Conservation (phyloP, 2,888 invertebrate genomes). For the Andricus quercusramuli region DNA sequence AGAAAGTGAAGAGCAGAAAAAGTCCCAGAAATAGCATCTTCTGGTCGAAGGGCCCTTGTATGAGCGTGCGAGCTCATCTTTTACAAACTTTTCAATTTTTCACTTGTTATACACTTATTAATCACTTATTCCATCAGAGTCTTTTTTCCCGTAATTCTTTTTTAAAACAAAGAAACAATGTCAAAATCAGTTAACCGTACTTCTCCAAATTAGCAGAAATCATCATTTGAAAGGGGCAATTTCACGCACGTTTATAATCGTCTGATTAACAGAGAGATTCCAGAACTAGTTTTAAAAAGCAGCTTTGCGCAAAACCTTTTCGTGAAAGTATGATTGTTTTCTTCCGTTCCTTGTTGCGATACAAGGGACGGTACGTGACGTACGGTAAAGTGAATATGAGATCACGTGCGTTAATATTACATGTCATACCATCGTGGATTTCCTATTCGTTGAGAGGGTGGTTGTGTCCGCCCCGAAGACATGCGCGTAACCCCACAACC, state of each 20-base stretch:
- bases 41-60: conserved; percentile 6
- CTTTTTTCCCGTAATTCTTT: not conserved
- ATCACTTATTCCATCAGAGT: not conserved
- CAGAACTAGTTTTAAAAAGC: not conserved
- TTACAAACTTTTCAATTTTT: not conserved
- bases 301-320: not conserved
- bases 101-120: not conserved
- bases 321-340: conserved; percentile 9
- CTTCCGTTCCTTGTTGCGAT: not conserved
- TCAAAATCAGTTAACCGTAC: not conserved
- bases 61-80: conserved; percentile 19
- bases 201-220: not conserved
- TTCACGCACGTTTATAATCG: not conserved
- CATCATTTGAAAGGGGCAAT: not conserved
- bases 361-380: not conserved
- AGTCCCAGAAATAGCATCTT: conserved; percentile 14
- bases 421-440: conserved; percentile 22
- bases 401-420: conserved; percentile 35
- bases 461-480: conserved; percentile 32
- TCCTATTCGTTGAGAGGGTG: conserved; percentile 30
- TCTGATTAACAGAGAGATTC: not conserved
- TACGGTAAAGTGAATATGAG: conserved; percentile 12
- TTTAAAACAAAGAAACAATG: too few species aligned
- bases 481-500: conserved; percentile 27
- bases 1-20: conserved; percentile 34